Conservation (phyloP, 2,113 vertebrate genomes). For the Tinamus guttatus region DNA sequence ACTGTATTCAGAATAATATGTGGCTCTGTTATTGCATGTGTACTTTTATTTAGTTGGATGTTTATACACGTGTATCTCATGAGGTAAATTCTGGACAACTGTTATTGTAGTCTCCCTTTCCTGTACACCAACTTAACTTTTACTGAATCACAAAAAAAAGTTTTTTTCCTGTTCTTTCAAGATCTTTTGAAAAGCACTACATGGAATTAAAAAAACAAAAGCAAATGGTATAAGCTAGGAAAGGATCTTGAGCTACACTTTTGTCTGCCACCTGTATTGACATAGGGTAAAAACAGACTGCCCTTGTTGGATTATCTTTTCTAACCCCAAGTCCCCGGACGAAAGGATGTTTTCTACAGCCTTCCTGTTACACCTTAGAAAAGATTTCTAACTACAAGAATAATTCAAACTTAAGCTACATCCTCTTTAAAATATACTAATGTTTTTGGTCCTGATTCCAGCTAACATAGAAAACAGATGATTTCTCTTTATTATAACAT, state of each 20-base stretch:
- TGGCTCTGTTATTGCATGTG: neutral
- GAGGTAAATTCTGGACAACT: conserved; percentile 53
- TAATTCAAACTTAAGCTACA: neutral
- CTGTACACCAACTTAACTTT: conserved; percentile 29
- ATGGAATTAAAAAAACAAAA: neutral
- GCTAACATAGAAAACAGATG: neutral
- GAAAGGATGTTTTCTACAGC: neutral
- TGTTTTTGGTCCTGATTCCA: neutral
- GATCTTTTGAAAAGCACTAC: neutral
- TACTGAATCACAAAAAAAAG: neutral
- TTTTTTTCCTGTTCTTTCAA: neutral
- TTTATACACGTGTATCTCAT: conserved; percentile 49
- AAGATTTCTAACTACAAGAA: no score
- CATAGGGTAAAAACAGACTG: neutral
- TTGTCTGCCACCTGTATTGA: neutral
- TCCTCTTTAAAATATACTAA: neutral
- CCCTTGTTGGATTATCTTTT: neutral
- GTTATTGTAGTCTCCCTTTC: conserved; percentile 61
- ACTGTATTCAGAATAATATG: neutral
- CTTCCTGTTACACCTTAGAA: neutral
- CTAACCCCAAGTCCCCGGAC: neutral
- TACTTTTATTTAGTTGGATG: conserved; percentile 50
- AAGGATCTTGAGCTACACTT: neutral
- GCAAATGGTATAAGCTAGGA: neutral
- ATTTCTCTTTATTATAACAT: neutral